A percentile compares a stretch with the other conserved stretches of the same genome.
Conservation (phyloP, 2,797 vertebrate genomes). For the Valencia hispanica region DNA sequence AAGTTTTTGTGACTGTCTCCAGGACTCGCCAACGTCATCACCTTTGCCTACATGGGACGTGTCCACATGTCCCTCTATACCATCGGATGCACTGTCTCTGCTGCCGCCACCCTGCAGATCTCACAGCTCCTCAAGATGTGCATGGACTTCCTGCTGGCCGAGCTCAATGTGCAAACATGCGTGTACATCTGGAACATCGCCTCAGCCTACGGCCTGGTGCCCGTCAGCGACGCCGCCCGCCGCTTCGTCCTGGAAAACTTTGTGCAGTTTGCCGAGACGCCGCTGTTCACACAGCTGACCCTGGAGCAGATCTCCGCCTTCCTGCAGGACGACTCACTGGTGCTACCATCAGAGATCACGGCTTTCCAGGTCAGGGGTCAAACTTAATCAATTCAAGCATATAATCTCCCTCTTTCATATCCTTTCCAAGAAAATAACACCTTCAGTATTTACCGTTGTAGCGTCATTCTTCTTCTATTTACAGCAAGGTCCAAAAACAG, state of each 20-base stretch:
- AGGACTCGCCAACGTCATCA: constrained; percentile 85
- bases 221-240: constrained; percentile 76
- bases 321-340: constrained; percentile 83
- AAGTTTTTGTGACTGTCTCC: background rate
- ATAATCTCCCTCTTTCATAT: background rate
- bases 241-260: constrained; percentile 86
- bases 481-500: constrained; percentile 60
- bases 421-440: constrained; percentile 4
- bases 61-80: constrained; percentile 89
- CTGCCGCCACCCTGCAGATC: constrained; percentile 83
- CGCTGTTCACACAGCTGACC: constrained; percentile 86
- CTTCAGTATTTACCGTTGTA: background rate
- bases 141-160: constrained; percentile 84
- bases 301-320: constrained; percentile 85
- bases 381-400: background rate
- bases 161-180: constrained; percentile 86
- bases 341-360: constrained; percentile 81
- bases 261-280: constrained; percentile 81
- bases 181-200: constrained; percentile 89
- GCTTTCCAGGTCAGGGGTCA: constrained; percentile 84
- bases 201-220: constrained; percentile 78
- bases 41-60: constrained; percentile 86
- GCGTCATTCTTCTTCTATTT: constrained; percentile 59
- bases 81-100: constrained; percentile 86
- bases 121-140: constrained; percentile 85